Percentiles rank a stretch among this genome's conserved stretches.
These are phyloP conservation scores for Marmota flaviventris DNA, from an alignment of 2,113 vertebrate species.

Conservation along the genomic window DNA sequence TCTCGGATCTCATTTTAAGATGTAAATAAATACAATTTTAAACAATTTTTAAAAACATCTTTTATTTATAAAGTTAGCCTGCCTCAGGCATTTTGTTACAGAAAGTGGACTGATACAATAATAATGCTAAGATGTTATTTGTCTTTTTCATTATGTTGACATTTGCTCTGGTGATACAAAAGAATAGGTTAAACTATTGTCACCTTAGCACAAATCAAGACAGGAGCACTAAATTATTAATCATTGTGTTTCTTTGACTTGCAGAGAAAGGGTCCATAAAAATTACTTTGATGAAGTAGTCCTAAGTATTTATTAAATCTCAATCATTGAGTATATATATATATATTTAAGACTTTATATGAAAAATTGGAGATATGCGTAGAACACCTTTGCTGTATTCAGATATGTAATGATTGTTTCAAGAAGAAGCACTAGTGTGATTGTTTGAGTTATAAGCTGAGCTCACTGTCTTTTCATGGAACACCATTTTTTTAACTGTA, in stretches of 20 bases:
- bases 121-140: not conserved
- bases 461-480: not conserved
- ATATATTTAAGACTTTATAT: not conserved
- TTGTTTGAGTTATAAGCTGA: not conserved
- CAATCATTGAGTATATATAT: not conserved
- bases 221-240: not conserved
- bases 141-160: not conserved
- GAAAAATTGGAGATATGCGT: conserved; percentile 3
- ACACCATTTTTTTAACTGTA: not conserved
- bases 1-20: no score
- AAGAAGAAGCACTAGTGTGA: not conserved
- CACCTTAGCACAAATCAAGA: not conserved
- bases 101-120: not conserved
- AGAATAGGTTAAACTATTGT: not conserved
- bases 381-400: not conserved
- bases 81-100: not conserved
- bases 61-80: not conserved
- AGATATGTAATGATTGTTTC: not conserved
- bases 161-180: not conserved
- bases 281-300: not conserved
- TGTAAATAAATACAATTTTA: no score
- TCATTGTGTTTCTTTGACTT: not conserved
- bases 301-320: conserved; percentile 34
- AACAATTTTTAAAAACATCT: not conserved
- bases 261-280: not conserved